phyloP scores from a whole-genome alignment of 92 coral and sea anemone genomes.

The Umimayanthus kanabou region DNA sequence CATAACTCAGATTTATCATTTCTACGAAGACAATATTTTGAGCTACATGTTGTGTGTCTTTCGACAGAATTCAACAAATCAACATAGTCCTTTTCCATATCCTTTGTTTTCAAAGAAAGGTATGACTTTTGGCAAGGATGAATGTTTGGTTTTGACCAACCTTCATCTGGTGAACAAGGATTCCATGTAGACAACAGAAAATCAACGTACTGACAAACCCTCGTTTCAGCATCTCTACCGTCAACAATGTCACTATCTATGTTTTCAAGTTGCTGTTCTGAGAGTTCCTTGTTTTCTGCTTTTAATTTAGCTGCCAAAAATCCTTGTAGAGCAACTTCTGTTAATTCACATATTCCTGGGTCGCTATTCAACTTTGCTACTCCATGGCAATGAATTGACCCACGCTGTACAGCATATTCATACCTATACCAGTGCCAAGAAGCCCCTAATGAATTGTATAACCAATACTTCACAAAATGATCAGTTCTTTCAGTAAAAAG shows the following conservation, averaged over 20 bases:
- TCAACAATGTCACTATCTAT: too few species aligned
- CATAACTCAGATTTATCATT: too few species aligned
- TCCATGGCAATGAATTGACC: conserved; percentile 68
- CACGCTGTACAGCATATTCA: conserved; percentile 19
- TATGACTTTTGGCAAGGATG: too few species aligned
- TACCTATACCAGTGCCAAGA: conserved; percentile 32
- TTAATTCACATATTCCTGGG: conserved; percentile 37
- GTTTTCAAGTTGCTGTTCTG: too few species aligned
- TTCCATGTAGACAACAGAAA: too few species aligned
- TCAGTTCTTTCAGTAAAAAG: conserved; percentile 44
- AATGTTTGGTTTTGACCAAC: neutral
- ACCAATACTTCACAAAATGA: conserved; percentile 51
- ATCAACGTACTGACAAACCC: too few species aligned
- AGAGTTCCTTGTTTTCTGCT: conserved; percentile 7
- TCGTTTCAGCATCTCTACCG: too few species aligned
- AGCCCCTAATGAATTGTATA: conserved; percentile 22
- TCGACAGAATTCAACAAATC: too few species aligned
- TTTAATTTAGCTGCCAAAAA: conserved; percentile 36
- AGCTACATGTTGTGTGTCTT: too few species aligned
- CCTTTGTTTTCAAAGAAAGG: too few species aligned
- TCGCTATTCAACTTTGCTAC: conserved; percentile 57
- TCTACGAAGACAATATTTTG: too few species aligned
- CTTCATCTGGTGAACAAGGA: conserved; percentile 25
- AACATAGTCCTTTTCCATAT: too few species aligned
- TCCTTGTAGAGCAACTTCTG: conserved; percentile 16